Evolutionary conservation across 2,888 invertebrate genomes (phyloP).

Genomic region (Caenorhabditis sulstoni): DNA sequence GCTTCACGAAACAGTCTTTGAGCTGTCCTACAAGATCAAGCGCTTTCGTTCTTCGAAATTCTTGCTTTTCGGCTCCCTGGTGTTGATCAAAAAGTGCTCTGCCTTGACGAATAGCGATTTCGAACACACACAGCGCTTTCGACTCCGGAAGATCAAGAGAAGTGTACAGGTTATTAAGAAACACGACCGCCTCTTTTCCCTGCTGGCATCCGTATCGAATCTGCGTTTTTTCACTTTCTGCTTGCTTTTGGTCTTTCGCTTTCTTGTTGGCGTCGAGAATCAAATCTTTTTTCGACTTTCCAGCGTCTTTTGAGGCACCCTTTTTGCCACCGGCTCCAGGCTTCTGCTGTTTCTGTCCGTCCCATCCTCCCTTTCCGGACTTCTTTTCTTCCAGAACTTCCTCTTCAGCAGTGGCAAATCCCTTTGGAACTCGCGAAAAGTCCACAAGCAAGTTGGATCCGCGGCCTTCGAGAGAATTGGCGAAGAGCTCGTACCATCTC

Average conservation of each 20-base stretch:
- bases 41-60: conserved; percentile 65
- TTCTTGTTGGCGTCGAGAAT: conserved; percentile 77
- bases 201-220: conserved; percentile 76
- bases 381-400: conserved; percentile 66
- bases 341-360: conserved; percentile 63
- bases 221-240: conserved; percentile 76
- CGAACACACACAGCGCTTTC: conserved; percentile 76
- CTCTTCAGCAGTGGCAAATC: conserved; percentile 66
- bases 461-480: conserved; percentile 78
- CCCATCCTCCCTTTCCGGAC: conserved; percentile 64
- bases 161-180: conserved; percentile 71
- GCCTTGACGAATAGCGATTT: conserved; percentile 69
- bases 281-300: conserved; percentile 75
- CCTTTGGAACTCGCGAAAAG: conserved; percentile 76
- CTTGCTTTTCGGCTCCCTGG: conserved; percentile 58
- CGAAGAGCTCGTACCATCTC: conserved; percentile 78
- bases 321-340: conserved; percentile 66
- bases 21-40: conserved; percentile 75
- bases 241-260: conserved; percentile 66
- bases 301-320: conserved; percentile 65
- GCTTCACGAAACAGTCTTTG: conserved; percentile 74
- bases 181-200: conserved; percentile 70
- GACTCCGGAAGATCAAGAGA: conserved; percentile 76
- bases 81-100: conserved; percentile 58
- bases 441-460: conserved; percentile 77